Percentiles rank a stretch among this genome's conserved stretches.
Evolutionary conservation across 2,113 vertebrate species (phyloP).

Genomic region (Rhipidura dahli): DNA sequence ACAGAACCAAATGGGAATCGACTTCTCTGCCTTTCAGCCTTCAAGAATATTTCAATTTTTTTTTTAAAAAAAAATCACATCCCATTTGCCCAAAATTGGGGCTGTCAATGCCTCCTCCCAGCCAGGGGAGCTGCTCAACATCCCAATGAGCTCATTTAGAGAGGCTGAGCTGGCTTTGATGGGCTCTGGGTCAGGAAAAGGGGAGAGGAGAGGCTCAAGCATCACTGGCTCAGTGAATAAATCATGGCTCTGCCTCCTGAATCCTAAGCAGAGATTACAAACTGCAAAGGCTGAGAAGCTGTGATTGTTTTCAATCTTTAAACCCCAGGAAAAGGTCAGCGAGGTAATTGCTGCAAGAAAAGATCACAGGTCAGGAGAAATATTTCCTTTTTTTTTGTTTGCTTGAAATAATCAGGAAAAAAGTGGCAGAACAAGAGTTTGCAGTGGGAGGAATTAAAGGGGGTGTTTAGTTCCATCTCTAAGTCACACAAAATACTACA

Average conservation of each 20-base stretch:
- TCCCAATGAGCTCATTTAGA: not conserved
- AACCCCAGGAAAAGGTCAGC: not conserved
- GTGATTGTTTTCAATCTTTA: not conserved
- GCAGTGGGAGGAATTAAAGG: not conserved
- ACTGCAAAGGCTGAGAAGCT: not conserved
- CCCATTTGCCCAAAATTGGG: not conserved
- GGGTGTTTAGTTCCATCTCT: accelerated
- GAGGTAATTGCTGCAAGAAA: not conserved
- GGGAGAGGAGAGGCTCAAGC: not conserved
- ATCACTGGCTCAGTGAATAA: accelerated
- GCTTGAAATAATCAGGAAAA: not conserved
- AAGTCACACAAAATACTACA: not conserved
- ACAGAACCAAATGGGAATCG: not conserved
- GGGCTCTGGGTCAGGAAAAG: not conserved
- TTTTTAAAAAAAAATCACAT: not conserved
- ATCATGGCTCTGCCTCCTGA: not conserved
- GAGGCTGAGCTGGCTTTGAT: not conserved
- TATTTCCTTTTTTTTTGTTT: not conserved
- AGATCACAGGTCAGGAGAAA: not conserved
- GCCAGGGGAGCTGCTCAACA: not conserved
- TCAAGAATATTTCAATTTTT: not conserved
- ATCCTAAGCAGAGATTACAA: not conserved
- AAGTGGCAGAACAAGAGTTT: not conserved
- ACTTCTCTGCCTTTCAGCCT: not conserved
- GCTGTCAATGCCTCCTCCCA: accelerated